These are phyloP conservation scores for Oppia nitens DNA, from an alignment of 1,140 invertebrate species.

Conservation along the genomic window DNA sequence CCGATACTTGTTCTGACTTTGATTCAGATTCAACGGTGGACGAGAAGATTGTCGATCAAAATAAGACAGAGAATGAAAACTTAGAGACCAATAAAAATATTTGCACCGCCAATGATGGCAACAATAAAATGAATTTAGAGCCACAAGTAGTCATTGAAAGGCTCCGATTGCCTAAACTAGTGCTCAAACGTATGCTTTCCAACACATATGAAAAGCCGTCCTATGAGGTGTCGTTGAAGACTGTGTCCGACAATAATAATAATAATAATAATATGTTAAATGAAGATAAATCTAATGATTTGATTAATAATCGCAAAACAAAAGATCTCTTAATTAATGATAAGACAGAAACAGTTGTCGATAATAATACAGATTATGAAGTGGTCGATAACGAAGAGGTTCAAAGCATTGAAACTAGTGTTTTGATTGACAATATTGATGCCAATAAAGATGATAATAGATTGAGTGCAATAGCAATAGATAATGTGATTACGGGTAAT, in stretches of 20 bases:
- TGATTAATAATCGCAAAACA: neutral
- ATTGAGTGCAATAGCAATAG: neutral
- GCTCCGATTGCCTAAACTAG: neutral
- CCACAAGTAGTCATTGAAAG: neutral
- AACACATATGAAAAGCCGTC: neutral
- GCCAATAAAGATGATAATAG: neutral
- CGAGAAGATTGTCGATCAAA: no score
- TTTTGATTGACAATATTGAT: neutral
- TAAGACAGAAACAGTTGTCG: neutral
- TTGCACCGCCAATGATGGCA: no score
- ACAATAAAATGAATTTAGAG: neutral
- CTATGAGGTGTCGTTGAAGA: neutral
- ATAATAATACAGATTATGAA: neutral
- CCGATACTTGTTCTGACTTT: no score
- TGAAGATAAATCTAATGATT: neutral
- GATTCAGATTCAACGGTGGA: no score
- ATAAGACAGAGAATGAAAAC: no score
- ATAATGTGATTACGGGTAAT: neutral
- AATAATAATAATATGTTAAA: no score
- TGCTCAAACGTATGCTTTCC: neutral
- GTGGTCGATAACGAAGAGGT: neutral
- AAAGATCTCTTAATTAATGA: neutral
- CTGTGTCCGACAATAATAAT: neutral
- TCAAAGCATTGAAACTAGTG: neutral
- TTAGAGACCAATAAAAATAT: no score